Evolutionary conservation across 2,888 invertebrate genomes (phyloP).

Genomic region (Hemistola chrysoprasaria): DNA sequence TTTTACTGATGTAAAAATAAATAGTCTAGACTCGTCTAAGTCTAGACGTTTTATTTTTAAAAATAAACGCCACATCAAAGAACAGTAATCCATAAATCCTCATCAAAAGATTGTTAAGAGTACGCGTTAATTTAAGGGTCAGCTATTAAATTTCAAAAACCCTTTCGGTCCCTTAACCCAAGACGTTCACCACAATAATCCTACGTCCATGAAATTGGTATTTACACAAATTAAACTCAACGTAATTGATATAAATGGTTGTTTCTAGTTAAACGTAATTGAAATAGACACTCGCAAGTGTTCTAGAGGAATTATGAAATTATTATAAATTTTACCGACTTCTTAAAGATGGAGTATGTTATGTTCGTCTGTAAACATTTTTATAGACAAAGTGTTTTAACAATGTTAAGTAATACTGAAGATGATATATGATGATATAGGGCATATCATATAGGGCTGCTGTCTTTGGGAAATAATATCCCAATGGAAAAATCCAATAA

Average conservation of each 20-base stretch:
- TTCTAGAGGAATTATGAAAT: constrained; percentile 41
- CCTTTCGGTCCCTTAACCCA: constrained; percentile 48
- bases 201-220: constrained; percentile 74
- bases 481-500: too few species aligned
- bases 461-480: too few species aligned
- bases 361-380: too few species aligned
- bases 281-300: constrained; percentile 55
- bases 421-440: too few species aligned
- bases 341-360: too few species aligned
- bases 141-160: constrained; percentile 68
- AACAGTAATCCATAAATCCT: constrained; percentile 54
- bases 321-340: too few species aligned
- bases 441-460: too few species aligned
- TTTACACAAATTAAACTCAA: constrained; percentile 75
- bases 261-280: constrained; percentile 76
- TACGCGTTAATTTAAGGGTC: constrained; percentile 44
- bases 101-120: constrained; percentile 49
- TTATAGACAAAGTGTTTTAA: too few species aligned
- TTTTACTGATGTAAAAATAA: constrained; percentile 62
- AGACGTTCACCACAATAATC: constrained; percentile 60
- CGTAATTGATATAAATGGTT: constrained; percentile 79
- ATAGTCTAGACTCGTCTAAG: constrained; percentile 33
- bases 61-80: constrained; percentile 15
- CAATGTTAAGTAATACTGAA: too few species aligned
- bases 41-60: constrained; percentile 17